Percentiles rank a stretch among this genome's conserved stretches.
phyloP scores from a whole-genome alignment of 2,113 vertebrate genomes.

The Crotalus helleri region DNA sequence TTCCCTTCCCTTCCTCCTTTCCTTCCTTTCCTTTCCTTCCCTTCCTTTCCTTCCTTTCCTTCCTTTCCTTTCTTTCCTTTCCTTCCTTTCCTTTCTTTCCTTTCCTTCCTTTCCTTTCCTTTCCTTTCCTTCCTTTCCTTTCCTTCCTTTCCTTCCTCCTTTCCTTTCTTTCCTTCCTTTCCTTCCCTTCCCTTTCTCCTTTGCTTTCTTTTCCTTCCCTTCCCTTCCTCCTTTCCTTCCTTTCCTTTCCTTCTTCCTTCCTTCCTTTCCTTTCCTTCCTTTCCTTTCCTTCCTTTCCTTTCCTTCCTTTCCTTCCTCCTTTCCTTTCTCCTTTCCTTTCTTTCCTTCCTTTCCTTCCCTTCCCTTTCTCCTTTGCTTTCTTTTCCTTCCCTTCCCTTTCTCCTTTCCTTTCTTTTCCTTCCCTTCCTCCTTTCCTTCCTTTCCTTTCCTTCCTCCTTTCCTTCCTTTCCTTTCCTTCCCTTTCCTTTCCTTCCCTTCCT shows the following conservation, averaged over 20 bases:
- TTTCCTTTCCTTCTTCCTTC: accelerated
- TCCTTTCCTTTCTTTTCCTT: too few species aligned
- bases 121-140: accelerated
- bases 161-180: accelerated
- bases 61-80: accelerated
- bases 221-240: accelerated
- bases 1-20: accelerated
- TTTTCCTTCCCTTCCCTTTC: too few species aligned
- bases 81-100: accelerated
- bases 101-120: accelerated
- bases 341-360: too few species aligned
- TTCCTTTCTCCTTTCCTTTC: accelerated
- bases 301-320: accelerated
- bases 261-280: too few species aligned
- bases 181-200: accelerated
- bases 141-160: accelerated
- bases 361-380: accelerated
- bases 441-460: too few species aligned
- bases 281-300: accelerated
- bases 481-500: too few species aligned
- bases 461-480: too few species aligned
- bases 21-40: accelerated
- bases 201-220: accelerated
- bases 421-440: too few species aligned
- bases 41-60: accelerated